Evolutionary conservation across 2,797 vertebrate genomes (phyloP), one percentile per base, ranked within the genome.

Genomic region (Carapus acus): DNA sequence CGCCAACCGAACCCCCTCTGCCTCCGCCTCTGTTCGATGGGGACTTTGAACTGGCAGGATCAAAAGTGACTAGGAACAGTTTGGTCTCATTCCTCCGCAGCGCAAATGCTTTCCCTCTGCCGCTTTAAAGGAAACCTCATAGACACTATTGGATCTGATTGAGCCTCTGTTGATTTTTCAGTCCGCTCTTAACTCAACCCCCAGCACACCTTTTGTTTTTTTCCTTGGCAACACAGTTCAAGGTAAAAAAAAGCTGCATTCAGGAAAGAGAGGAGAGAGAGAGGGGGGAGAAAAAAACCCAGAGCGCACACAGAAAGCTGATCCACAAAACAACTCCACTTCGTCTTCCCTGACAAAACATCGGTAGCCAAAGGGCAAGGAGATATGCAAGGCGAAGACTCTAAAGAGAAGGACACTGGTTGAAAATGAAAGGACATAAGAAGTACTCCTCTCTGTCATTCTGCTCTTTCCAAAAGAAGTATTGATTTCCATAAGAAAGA

Each of bases 401-500:
- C 90, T 88, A 92, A 91, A 94, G 91, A 91, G 90, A 91, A 90
- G 91, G 90, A 91, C 90, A 79, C 89, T 86, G 90, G 90, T 90
- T 89, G 91, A 88, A 92, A 94, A 92, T 88, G 87, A 90, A 92
- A 81, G 76, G 71, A 78, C 67, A 70, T 65, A 67, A 80, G 84
- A 90, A 88, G 88, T 87, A 89, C 82, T 92, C 89, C 86, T 85
- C 76, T 74, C 70, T 77, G 67, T 80, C 74, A 69, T 71, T 79
- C 74, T 69, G 71, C 73, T 77, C 71, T 67, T 67, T 83, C 78
- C 83, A 86, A 91, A 92, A 91, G 83, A 78, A 82, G 71, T 90
- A 89, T 90, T 88, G 89, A 97, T 99, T 97, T 97, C 94, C 96
- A 97, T 96, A 94, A 96, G 92, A 97, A 99, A 94, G 93, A 91